Evolutionary conservation across 2,797 vertebrate genomes (phyloP).

Genomic region (Lophotriccus pileatus): DNA sequence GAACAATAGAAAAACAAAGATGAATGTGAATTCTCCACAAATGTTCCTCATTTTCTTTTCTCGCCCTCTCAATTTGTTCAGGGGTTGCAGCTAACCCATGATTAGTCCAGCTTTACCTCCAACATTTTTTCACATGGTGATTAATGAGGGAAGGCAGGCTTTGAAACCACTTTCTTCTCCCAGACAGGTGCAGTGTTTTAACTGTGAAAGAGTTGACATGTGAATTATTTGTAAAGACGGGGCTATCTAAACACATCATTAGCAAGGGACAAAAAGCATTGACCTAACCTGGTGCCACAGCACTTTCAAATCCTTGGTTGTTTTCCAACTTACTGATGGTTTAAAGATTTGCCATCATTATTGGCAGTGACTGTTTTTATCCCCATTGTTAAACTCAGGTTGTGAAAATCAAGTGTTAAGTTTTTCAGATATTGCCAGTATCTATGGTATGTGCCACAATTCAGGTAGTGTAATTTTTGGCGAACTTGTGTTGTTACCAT

Average conservation of each 20-base stretch:
- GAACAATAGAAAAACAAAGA: not conserved
- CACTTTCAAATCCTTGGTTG: slow-evolving; percentile 41
- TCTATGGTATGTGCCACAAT: not conserved
- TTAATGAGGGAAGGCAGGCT: slow-evolving; percentile 73
- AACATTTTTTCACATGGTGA: slow-evolving; percentile 56
- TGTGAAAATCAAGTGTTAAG: not conserved
- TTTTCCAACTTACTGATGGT: slow-evolving; percentile 32
- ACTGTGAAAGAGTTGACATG: slow-evolving; percentile 76
- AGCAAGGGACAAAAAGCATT: slow-evolving; percentile 54
- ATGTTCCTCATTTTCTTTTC: slow-evolving; percentile 19
- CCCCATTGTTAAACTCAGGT: not conserved
- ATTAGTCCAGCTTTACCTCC: slow-evolving; percentile 16
- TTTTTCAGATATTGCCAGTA: not conserved
- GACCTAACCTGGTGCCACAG: slow-evolving; percentile 59
- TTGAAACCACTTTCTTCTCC: slow-evolving; percentile 75
- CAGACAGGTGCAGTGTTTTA: slow-evolving; percentile 82
- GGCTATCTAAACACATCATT: slow-evolving; percentile 68
- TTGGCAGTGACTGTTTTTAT: not conserved
- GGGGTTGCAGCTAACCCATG: not conserved
- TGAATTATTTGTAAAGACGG: slow-evolving; percentile 76
- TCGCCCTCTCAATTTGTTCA: not conserved
- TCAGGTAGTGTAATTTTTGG: not conserved
- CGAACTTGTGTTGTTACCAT: not conserved
- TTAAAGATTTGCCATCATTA: slow-evolving; percentile 28
- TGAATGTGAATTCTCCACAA: not conserved